A percentile compares a stretch with the other conserved stretches of the same genome.
phyloP scores from a whole-genome alignment of 2,888 invertebrate genomes.

The Meiosimyza decipiens region DNA sequence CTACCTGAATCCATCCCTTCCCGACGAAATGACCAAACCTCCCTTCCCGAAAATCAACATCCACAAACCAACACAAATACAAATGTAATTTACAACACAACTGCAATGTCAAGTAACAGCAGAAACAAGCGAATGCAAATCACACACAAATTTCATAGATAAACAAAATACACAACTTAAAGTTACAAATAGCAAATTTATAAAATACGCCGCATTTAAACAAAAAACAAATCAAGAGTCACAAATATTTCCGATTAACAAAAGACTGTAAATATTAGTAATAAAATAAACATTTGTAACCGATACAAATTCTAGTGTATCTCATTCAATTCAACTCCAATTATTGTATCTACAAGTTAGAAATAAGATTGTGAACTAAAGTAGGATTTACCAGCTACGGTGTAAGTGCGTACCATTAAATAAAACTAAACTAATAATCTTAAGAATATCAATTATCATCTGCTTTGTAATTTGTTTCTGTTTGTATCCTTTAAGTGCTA shows the following conservation, averaged over 20 bases:
- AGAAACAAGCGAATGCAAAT: conserved; percentile 38
- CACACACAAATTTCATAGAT: conserved; percentile 35
- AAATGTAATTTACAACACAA: not conserved
- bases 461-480: not conserved
- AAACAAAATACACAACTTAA: conserved; percentile 16
- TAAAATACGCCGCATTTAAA: too few species aligned
- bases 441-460: conserved; percentile 2
- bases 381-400: not conserved
- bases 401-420: not conserved
- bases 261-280: conserved; percentile 41
- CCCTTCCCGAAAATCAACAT: not conserved
- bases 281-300: not conserved
- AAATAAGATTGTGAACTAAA: not conserved
- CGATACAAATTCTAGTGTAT: too few species aligned
- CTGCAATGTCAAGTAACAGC: conserved; percentile 12
- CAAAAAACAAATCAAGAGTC: not conserved
- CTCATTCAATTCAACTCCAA: not conserved
- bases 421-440: not conserved
- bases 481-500: not conserved
- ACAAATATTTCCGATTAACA: not conserved
- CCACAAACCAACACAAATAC: conserved; percentile 1
- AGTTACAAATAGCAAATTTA: conserved; percentile 24
- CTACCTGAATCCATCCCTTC: not conserved
- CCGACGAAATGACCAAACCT: not conserved
- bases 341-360: conserved; percentile 7